Evolutionary conservation across 2,888 invertebrate genomes (phyloP).

Genomic region (Aphrophora alni): DNA sequence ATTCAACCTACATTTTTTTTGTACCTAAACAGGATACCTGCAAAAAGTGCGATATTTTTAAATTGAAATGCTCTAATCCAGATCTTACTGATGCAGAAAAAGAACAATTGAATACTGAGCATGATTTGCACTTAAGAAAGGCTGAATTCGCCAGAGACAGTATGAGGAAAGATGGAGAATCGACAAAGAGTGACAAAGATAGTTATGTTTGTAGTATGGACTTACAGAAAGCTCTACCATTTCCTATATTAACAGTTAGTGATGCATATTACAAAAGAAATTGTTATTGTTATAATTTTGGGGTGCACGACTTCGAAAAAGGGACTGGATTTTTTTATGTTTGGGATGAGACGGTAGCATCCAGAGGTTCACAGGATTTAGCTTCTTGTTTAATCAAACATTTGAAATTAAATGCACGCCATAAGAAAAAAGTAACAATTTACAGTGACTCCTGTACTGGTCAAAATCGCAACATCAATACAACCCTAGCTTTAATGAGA

Average conservation of each 20-base stretch:
- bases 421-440: constrained; percentile 49
- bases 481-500: constrained; percentile 48
- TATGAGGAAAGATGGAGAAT: constrained; percentile 1
- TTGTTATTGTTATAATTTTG: constrained; percentile 51
- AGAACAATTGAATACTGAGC: constrained; percentile 7
- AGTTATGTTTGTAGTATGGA: constrained; percentile 27
- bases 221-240: constrained; percentile 49
- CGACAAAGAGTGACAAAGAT: neutral
- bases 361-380: constrained; percentile 52
- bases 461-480: constrained; percentile 53
- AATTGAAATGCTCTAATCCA: constrained; percentile 3
- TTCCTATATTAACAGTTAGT: constrained; percentile 50
- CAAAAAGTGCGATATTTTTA: constrained; percentile 19
- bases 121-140: constrained; percentile 25
- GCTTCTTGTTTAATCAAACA: constrained; percentile 51
- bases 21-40: constrained; percentile 29
- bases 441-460: constrained; percentile 53
- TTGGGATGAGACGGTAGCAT: constrained; percentile 53
- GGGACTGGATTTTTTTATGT: constrained; percentile 51
- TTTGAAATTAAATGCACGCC: constrained; percentile 10
- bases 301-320: constrained; percentile 51
- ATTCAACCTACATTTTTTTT: constrained; percentile 32
- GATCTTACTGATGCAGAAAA: constrained; percentile 6
- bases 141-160: constrained; percentile 21
- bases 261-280: constrained; percentile 52